Evolutionary conservation across 2,888 invertebrate genomes (phyloP).

Genomic region (Quadroppia sp.): DNA sequence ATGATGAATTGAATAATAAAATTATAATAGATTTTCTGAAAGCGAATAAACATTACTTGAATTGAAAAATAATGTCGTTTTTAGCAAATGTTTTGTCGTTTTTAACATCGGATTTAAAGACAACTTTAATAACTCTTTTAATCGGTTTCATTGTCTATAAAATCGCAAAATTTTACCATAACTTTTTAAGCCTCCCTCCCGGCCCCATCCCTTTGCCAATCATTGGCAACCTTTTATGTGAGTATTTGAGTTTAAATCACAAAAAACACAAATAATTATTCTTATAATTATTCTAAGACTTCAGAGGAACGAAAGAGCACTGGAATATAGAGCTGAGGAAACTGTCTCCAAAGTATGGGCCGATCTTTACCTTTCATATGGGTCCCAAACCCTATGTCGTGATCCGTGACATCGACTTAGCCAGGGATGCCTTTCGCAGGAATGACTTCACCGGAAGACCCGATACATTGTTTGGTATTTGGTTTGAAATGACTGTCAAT

Average conservation of each 20-base stretch:
- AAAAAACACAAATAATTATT: neutral
- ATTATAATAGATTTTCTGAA: no score
- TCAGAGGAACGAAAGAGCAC: slow-evolving; percentile 10
- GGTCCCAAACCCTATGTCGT: neutral
- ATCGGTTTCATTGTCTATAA: slow-evolving; percentile 13
- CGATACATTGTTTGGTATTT: neutral
- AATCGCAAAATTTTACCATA: neutral
- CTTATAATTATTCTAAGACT: neutral
- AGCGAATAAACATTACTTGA: no score
- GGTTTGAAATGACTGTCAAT: neutral
- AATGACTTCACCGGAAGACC: slow-evolving; percentile 29
- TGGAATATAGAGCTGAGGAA: neutral
- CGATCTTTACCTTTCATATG: slow-evolving; percentile 6
- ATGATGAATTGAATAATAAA: no score
- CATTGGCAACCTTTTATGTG: neutral
- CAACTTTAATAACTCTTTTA: no score
- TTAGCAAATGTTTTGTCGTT: no score
- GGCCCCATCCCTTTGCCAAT: slow-evolving; percentile 20
- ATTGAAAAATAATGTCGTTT: no score
- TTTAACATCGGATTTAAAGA: no score
- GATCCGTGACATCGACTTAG: slow-evolving; percentile 12
- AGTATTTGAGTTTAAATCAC: neutral
- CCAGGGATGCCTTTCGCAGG: neutral
- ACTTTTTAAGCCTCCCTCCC: slow-evolving; percentile 1
- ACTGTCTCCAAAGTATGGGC: neutral